These are phyloP conservation scores for Spodoptera littoralis DNA, from an alignment of 2,888 invertebrate genomes.

Conservation along the genomic window DNA sequence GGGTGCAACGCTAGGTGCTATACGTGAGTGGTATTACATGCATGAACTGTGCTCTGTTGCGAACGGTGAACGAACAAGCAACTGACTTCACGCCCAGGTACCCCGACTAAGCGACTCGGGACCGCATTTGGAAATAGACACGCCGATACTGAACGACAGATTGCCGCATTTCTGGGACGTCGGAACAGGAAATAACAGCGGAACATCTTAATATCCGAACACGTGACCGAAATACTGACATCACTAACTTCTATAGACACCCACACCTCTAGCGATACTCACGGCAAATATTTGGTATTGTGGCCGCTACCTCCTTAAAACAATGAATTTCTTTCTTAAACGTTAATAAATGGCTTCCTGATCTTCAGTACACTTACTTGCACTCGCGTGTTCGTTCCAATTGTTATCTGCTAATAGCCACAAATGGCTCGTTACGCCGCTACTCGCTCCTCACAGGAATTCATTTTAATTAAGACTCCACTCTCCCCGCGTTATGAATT, in stretches of 20 bases:
- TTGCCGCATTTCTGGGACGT: background rate
- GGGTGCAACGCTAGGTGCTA: constrained; percentile 7
- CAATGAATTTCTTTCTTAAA: constrained; percentile 38
- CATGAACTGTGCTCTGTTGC: constrained; percentile 4
- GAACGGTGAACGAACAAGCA: constrained; percentile 20
- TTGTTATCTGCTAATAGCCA: constrained; percentile 59
- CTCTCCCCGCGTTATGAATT: constrained; percentile 54
- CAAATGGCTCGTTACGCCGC: constrained; percentile 64
- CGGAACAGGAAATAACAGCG: constrained; percentile 23
- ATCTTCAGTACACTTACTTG: constrained; percentile 39
- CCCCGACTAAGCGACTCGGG: constrained; percentile 19
- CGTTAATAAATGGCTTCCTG: constrained; percentile 49
- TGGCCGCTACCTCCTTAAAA: constrained; percentile 6
- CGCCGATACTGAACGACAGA: background rate
- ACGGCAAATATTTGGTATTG: constrained; percentile 26
- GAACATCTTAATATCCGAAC: constrained; percentile 25
- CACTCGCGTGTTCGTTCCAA: constrained; percentile 50
- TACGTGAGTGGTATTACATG: constrained; percentile 19
- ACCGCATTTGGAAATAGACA: constrained; percentile 24
- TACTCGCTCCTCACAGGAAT: constrained; percentile 61
- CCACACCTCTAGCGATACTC: constrained; percentile 12
- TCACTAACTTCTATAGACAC: constrained; percentile 3
- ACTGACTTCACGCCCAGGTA: constrained; percentile 4
- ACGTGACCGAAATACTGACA: constrained; percentile 16
- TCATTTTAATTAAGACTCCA: constrained; percentile 69